A percentile compares a stretch with the other conserved stretches of the same genome.
Evolutionary conservation across 2,113 vertebrate species (phyloP).

Genomic region (Oceanodroma tethys): DNA sequence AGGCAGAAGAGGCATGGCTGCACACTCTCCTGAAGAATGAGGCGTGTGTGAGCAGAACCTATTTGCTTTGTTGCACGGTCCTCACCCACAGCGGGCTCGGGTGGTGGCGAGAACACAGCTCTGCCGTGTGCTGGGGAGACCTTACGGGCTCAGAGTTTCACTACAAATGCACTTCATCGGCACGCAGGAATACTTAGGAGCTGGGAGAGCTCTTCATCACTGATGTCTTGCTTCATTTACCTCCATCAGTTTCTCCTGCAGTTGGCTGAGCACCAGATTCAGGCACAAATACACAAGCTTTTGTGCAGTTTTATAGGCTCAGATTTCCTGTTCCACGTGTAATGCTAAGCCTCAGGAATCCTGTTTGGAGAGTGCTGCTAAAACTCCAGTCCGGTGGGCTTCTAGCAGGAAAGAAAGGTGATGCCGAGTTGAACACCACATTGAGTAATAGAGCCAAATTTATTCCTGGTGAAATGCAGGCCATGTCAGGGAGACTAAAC

Average conservation of each 20-base stretch:
- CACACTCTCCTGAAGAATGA: not conserved
- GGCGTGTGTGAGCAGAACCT: not conserved
- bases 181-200: not conserved
- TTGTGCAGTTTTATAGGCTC: not conserved
- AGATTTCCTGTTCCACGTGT: not conserved
- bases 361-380: not conserved
- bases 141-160: not conserved
- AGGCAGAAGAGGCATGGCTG: not conserved
- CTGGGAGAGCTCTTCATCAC: not conserved
- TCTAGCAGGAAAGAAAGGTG: not conserved
- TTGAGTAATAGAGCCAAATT: not conserved
- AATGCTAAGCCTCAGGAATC: not conserved
- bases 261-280: not conserved
- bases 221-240: not conserved
- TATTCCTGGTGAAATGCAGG: not conserved
- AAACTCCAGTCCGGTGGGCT: not conserved
- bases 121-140: rapidly evolving
- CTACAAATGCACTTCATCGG: not conserved
- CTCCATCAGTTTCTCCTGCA: not conserved
- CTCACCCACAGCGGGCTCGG: not conserved
- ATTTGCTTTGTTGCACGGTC: not conserved
- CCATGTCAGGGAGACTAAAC: not conserved
- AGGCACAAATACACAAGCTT: not conserved
- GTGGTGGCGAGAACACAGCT: not conserved
- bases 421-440: rapidly evolving